These are phyloP conservation scores for Galerucella nymphaeae DNA, from an alignment of 2,888 invertebrate genomes.

Conservation along the genomic window DNA sequence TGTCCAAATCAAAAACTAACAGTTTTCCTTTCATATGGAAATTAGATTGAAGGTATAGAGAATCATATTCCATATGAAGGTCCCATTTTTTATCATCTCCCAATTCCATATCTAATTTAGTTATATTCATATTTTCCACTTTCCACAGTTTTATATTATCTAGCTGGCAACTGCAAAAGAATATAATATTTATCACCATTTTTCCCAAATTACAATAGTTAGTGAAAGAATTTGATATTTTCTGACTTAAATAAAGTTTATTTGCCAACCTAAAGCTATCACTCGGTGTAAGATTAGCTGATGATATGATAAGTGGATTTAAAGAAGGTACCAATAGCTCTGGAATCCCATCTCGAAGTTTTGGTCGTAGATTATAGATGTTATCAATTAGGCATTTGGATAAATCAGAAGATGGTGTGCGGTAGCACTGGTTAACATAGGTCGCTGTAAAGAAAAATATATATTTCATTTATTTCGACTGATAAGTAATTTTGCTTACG, in stretches of 20 bases:
- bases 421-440: slow-evolving; percentile 74
- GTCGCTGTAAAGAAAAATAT: slow-evolving; percentile 66
- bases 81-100: slow-evolving; percentile 66
- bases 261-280: slow-evolving; percentile 33
- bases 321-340: slow-evolving; percentile 74
- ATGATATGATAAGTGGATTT: slow-evolving; percentile 75
- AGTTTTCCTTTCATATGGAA: slow-evolving; percentile 75
- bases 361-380: slow-evolving; percentile 69
- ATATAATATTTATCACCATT: too few relatives aligned
- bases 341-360: slow-evolving; percentile 71
- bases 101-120: slow-evolving; percentile 65
- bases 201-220: too few relatives aligned
- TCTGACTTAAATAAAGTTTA: neutral
- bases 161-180: neutral
- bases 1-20: slow-evolving; percentile 76
- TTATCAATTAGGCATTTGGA: slow-evolving; percentile 71
- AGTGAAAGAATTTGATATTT: neutral
- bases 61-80: slow-evolving; percentile 71
- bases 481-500: slow-evolving; percentile 13
- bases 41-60: slow-evolving; percentile 70
- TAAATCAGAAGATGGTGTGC: slow-evolving; percentile 70
- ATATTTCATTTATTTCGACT: neutral
- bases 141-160: slow-evolving; percentile 11
- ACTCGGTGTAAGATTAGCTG: slow-evolving; percentile 69
- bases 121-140: slow-evolving; percentile 57